A percentile compares a stretch with the other conserved stretches of the same genome.
These are phyloP conservation scores for Panagrolaimus sp. DNA, from an alignment of 1,140 invertebrate genomes.

Conservation along the genomic window DNA sequence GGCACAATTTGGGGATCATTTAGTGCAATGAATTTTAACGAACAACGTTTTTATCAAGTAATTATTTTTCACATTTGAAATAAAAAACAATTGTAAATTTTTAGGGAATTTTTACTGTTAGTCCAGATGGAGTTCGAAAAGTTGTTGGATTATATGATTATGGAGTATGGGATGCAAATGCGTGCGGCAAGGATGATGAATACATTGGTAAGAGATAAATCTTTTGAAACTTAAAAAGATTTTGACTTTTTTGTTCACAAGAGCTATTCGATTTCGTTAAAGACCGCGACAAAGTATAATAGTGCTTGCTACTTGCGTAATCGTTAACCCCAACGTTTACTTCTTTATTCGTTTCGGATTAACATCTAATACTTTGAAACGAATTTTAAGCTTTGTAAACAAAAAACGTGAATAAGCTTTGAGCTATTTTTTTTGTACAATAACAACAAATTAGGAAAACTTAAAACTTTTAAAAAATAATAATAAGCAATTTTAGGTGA, in stretches of 20 bases:
- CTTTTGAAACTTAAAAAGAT: too few species aligned
- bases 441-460: background rate
- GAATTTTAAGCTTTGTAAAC: background rate
- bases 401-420: background rate
- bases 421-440: background rate
- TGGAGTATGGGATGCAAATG: conserved; percentile 53
- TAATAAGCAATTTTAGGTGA: conserved; percentile 45
- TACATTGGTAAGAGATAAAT: conserved; percentile 46
- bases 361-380: background rate
- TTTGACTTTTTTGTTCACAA: too few species aligned
- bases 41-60: conserved; percentile 53
- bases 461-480: too few species aligned
- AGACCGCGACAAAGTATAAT: too few species aligned
- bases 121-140: conserved; percentile 44
- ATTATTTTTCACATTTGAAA: background rate
- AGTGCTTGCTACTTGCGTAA: too few species aligned
- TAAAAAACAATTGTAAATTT: too few species aligned
- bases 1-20: conserved; percentile 57
- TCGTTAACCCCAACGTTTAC: too few species aligned
- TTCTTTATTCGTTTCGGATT: too few species aligned
- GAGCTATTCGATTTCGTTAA: too few species aligned
- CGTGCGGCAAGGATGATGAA: conserved; percentile 54
- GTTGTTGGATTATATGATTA: conserved; percentile 57
- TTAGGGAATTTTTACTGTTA: conserved; percentile 56
- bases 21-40: conserved; percentile 57